Percentiles rank a stretch among this genome's conserved stretches.
phyloP scores from a whole-genome alignment of 1,140 invertebrate species.

The Wiebesia pumilae region DNA sequence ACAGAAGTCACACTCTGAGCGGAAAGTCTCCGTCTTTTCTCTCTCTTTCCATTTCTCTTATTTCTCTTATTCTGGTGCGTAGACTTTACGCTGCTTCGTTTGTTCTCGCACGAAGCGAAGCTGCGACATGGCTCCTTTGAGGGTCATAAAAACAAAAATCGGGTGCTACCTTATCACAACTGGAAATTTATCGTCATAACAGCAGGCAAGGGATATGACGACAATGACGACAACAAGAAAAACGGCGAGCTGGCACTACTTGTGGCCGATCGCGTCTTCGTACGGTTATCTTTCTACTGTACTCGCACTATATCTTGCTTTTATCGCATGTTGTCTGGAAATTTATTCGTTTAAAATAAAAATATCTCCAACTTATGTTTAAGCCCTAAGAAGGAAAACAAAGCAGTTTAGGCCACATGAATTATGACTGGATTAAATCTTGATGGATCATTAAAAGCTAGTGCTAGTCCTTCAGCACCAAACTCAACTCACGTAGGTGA shows the following conservation, averaged over 20 bases:
- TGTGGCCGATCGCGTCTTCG: not conserved
- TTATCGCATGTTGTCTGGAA: slow-evolving; percentile 13
- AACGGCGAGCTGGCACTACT: not conserved
- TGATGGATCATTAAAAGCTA: slow-evolving; percentile 9
- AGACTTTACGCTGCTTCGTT: slow-evolving; percentile 26
- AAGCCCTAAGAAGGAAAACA: not conserved
- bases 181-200: slow-evolving; percentile 61
- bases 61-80: slow-evolving; percentile 51
- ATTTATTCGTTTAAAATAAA: slow-evolving; percentile 20
- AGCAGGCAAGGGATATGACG: slow-evolving; percentile 42
- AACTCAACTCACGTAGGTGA: not conserved
- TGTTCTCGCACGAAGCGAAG: not conserved
- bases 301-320: not conserved
- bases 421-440: slow-evolving; percentile 40
- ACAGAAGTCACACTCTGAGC: slow-evolving; percentile 60
- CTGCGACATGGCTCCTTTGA: slow-evolving; percentile 45
- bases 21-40: slow-evolving; percentile 45
- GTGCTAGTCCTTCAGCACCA: not conserved
- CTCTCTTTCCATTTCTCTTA: not conserved
- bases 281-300: not conserved
- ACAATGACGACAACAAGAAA: not conserved
- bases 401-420: slow-evolving; percentile 18
- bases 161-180: slow-evolving; percentile 59
- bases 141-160: slow-evolving; percentile 66
- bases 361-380: not conserved